Evolutionary conservation across 2,888 invertebrate genomes (phyloP).

Genomic region (Apotomis turbidana): DNA sequence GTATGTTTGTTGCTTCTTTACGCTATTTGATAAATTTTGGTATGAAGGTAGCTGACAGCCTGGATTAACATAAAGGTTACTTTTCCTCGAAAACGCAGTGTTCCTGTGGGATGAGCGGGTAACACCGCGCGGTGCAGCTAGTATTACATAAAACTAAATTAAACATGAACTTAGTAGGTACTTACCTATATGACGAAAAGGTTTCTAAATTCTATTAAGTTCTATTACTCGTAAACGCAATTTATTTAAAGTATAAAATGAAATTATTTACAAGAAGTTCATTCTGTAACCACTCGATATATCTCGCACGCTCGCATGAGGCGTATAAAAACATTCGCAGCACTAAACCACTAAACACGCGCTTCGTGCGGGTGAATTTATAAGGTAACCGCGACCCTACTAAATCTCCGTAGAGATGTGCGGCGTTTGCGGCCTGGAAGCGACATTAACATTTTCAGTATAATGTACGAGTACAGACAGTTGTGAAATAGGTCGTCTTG

Average conservation of each 20-base stretch:
- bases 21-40: too few species aligned
- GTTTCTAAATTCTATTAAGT: background rate
- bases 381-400: conserved; percentile 53
- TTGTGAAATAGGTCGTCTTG: background rate
- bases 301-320: conserved; percentile 34
- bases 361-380: conserved; percentile 56
- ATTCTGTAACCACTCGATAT: conserved; percentile 38
- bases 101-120: too few species aligned
- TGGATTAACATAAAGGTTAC: too few species aligned
- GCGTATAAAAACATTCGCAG: conserved; percentile 44
- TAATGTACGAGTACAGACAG: background rate
- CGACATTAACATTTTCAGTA: conserved; percentile 3
- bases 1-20: too few species aligned
- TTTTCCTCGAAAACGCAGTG: too few species aligned
- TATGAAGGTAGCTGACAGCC: too few species aligned
- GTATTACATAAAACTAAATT: too few species aligned
- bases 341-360: conserved; percentile 53
- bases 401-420: conserved; percentile 50
- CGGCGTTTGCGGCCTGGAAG: conserved; percentile 19
- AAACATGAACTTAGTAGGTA: too few species aligned
- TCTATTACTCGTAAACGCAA: background rate
- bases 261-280: conserved; percentile 2
- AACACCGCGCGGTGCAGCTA: too few species aligned
- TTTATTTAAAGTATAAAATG: background rate
- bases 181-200: too few species aligned